Conservation (phyloP, 2,888 invertebrate genomes). For the Salticus scenicus region DNA sequence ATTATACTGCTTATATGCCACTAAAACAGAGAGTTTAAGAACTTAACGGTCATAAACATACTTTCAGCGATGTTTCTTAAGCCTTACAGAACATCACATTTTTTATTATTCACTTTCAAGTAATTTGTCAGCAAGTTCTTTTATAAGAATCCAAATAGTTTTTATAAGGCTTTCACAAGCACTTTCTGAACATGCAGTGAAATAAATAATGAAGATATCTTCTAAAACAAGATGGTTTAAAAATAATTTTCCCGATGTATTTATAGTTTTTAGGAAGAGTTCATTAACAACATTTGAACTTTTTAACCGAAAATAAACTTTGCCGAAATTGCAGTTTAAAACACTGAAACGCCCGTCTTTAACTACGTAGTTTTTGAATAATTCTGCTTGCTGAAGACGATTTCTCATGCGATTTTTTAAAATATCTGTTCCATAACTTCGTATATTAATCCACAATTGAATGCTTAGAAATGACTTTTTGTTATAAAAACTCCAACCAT, state of each 20-base stretch:
- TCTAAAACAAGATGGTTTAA: constrained; percentile 89
- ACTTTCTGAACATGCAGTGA: constrained; percentile 93
- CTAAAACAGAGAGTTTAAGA: too few relatives aligned
- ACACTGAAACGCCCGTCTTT: constrained; percentile 91
- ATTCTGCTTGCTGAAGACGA: constrained; percentile 89
- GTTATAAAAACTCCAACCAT: constrained; percentile 96
- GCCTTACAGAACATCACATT: too few relatives aligned
- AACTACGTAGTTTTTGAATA: constrained; percentile 87
- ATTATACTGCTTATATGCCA: too few relatives aligned
- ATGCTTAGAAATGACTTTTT: constrained; percentile 95
- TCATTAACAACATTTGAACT: constrained; percentile 76
- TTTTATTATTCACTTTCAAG: too few relatives aligned
- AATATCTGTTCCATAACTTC: constrained; percentile 94
- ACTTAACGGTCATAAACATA: too few relatives aligned
- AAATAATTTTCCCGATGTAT: constrained; percentile 77
- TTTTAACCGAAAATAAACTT: constrained; percentile 92
- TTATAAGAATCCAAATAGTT: constrained; percentile 77
- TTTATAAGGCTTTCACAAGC: constrained; percentile 85
- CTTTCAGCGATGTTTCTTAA: too few relatives aligned
- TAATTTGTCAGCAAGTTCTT: constrained; percentile 73
- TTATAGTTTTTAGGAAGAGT: neutral
- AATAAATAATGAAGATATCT: constrained; percentile 91
- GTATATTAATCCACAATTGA: constrained; percentile 97
- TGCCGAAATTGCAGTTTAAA: constrained; percentile 84
- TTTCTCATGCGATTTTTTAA: constrained; percentile 90